phyloP scores from a whole-genome alignment of 2,797 vertebrate species.

The Gallinago stenura region DNA sequence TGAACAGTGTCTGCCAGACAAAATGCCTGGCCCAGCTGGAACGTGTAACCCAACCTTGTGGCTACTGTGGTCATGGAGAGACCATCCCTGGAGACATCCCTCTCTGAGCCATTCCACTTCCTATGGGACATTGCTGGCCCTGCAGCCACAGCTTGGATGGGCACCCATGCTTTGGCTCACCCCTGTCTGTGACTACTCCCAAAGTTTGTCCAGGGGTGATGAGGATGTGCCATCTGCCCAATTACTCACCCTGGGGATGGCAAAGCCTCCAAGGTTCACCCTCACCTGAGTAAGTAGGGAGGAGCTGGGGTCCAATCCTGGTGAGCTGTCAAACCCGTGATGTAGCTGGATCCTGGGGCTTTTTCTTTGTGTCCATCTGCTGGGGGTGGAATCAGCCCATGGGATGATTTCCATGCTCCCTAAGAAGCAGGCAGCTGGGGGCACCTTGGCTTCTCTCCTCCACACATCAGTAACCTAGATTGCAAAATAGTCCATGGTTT shows the following conservation, averaged over 20 bases:
- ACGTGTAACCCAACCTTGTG: background rate
- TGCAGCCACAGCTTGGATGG: background rate
- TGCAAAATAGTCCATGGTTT: background rate
- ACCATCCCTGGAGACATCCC: background rate
- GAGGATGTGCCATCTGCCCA: background rate
- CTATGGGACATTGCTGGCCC: rapidly evolving
- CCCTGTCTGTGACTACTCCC: background rate
- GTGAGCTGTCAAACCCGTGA: background rate
- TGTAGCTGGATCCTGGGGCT: background rate
- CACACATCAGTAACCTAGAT: background rate
- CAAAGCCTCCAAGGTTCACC: background rate
- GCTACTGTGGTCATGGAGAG: rapidly evolving
- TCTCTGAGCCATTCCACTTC: rapidly evolving
- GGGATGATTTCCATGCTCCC: background rate
- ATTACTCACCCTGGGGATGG: too few relatives aligned
- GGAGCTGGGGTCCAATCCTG: background rate
- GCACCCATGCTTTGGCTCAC: rapidly evolving
- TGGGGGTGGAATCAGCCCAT: background rate
- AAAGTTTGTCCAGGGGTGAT: background rate
- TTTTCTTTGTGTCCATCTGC: background rate
- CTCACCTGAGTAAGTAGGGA: background rate
- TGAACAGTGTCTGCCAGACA: background rate
- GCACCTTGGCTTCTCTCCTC: background rate
- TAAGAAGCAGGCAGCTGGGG: rapidly evolving
- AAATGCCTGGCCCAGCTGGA: background rate